Evolutionary conservation across 2,113 vertebrate species (phyloP).

Genomic region (Myanophis thanlyinensis): DNA sequence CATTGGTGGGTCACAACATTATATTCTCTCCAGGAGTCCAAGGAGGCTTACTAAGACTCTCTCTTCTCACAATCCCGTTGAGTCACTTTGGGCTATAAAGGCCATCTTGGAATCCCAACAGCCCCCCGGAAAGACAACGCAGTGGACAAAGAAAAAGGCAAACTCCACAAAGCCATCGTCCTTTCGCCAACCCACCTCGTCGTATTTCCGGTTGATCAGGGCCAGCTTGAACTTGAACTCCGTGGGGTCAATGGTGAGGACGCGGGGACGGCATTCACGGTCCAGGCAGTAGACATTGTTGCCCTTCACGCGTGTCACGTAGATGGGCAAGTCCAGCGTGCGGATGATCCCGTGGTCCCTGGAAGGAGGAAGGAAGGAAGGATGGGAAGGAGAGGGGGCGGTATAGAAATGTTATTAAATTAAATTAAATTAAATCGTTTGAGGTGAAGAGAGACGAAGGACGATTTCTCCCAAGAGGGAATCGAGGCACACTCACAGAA

Average conservation of each 20-base stretch:
- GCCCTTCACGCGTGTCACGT: constrained; percentile 90
- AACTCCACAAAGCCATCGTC: background rate
- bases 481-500: background rate
- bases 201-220: constrained; percentile 93
- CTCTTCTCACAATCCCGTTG: background rate
- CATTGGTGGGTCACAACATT: too few relatives aligned
- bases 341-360: constrained; percentile 95
- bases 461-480: background rate
- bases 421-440: too few relatives aligned
- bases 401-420: too few relatives aligned
- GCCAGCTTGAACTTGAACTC: constrained; percentile 98
- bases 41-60: background rate
- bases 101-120: background rate
- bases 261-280: constrained; percentile 88
- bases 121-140: background rate
- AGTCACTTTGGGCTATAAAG: background rate
- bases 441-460: background rate
- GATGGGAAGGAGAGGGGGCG: too few relatives aligned
- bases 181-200: constrained; percentile 78
- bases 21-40: background rate
- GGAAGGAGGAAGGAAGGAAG: background rate
- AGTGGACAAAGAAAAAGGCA: too few relatives aligned
- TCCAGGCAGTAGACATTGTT: constrained; percentile 97
- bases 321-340: constrained; percentile 95
- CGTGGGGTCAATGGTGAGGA: constrained; percentile 94